Conservation (phyloP, 2,113 vertebrate species). For the Herpailurus yagouaroundi region DNA sequence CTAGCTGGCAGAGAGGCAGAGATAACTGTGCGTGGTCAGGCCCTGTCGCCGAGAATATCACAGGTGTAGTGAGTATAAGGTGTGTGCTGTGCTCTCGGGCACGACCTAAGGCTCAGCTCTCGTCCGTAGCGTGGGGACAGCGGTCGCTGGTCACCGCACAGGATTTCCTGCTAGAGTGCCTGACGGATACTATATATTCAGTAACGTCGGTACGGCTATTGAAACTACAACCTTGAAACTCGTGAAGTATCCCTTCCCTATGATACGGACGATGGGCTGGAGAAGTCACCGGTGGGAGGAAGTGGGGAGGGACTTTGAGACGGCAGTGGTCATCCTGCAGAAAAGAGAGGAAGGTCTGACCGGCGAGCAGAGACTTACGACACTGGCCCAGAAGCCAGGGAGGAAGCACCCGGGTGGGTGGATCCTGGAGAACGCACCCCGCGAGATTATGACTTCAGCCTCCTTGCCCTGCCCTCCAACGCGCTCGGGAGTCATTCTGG, state of each 20-base stretch:
- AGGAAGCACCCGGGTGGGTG: not conserved
- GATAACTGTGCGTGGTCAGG: not conserved
- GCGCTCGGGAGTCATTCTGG: not conserved
- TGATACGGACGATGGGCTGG: no score
- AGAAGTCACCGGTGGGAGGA: not conserved
- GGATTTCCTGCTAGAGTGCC: not conserved
- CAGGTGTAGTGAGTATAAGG: not conserved
- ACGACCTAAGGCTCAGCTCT: not conserved
- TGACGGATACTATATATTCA: not conserved
- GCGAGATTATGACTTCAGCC: not conserved
- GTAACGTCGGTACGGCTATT: accelerated
- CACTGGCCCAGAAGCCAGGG: not conserved
- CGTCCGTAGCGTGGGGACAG: not conserved
- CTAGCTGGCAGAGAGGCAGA: not conserved
- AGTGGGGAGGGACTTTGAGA: not conserved
- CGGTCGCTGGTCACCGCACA: accelerated
- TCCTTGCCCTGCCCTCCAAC: not conserved
- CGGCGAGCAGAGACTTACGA: not conserved
- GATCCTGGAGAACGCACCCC: not conserved
- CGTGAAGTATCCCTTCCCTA: not conserved
- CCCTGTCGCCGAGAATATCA: not conserved
- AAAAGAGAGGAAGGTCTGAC: not conserved
- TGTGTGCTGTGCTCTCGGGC: not conserved
- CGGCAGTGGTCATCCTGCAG: not conserved
- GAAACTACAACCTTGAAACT: not conserved